These are phyloP conservation scores for Nephrotoma guestfalica DNA, from an alignment of 2,888 invertebrate species.

Conservation along the genomic window DNA sequence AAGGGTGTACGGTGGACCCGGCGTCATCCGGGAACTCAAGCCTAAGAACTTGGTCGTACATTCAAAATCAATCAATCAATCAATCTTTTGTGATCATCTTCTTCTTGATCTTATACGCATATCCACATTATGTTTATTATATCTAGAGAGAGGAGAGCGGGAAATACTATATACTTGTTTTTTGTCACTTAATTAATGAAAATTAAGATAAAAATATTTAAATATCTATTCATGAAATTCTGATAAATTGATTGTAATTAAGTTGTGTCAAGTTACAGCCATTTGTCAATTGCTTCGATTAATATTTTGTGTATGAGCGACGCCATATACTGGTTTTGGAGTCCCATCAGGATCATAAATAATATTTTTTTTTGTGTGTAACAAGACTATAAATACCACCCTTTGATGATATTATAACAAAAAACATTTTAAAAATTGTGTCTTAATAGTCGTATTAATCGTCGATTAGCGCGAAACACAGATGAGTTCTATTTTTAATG, in stretches of 20 bases:
- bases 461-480: neutral
- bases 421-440: neutral
- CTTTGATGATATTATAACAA: neutral
- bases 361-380: neutral
- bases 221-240: neutral
- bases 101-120: neutral
- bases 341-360: neutral
- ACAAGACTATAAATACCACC: neutral
- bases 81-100: neutral
- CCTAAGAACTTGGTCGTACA: no score
- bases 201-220: neutral
- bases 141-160: neutral
- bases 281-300: neutral
- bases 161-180: neutral
- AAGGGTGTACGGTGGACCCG: no score
- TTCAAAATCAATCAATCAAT: no score
- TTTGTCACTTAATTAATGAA: neutral
- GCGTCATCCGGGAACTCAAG: no score
- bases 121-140: neutral
- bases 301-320: neutral
- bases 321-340: neutral
- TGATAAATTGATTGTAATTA: conserved; percentile 2
- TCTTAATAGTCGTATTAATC: neutral
- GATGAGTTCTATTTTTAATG: neutral
- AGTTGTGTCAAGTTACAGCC: conserved; percentile 1